Evolutionary conservation across 2,797 vertebrate genomes (phyloP), one percentile per base, ranked within the genome.

Genomic region (Enteromius radiatus): DNA sequence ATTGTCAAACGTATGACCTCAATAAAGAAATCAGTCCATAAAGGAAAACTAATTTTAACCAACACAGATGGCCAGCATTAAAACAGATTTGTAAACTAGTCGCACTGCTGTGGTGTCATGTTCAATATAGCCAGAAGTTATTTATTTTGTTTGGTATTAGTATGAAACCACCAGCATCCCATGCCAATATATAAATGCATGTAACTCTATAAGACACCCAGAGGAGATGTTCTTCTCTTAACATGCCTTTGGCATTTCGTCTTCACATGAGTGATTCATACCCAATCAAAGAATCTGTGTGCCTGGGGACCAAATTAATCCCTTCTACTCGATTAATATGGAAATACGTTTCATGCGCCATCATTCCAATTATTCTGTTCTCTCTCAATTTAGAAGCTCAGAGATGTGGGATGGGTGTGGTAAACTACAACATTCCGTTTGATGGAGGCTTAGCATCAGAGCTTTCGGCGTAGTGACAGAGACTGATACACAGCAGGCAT

Each of bases 281-380:
- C 77, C 84, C 88, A 86, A 87, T 83, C 80, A 68, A 76, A 83
- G 74, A 80, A 81, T 73, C 78, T 83, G 81, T 43, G 76, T 11
- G 84, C 70, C 84, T 73, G 75, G 88, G 86, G 88, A 88, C 65
- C 88, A 87, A 88, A 88, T 88, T 87, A 88, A 83, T 88, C 85
- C 84, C 81, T 76, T 80, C 83, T 68, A 82, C 84, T 87, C 85
- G 74, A 88, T 88, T 84, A 88, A 88, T 88, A 88, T 88, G 88
- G 81, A 87, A 88, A 87, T 87, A 83, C 77, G 64, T 64, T 85
- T 86, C 84, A 83, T 80, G 82, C 80, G 65, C 80, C 82, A 86
- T 87, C 85, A 88, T 87, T 87, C 85, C 87, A 88, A 88, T 88
- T 88, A 88, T 86, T 86, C 87, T 84, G 87, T 88, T 88, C 85